Conservation (phyloP, 2,113 vertebrate genomes). For the Scopus umbretta region DNA sequence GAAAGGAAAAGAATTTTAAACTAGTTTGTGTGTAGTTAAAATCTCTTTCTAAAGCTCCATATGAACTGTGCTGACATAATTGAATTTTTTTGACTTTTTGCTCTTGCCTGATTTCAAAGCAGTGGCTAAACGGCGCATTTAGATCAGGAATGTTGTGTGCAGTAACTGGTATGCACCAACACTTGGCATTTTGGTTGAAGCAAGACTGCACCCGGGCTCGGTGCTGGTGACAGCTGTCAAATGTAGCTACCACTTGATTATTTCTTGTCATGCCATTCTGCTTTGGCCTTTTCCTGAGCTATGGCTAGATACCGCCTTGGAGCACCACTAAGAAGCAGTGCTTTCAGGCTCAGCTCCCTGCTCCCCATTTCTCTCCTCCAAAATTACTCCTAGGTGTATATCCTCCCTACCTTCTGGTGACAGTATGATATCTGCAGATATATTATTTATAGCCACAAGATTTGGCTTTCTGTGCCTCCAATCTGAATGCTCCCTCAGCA, state of each 20-base stretch:
- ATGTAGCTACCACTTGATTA: background rate
- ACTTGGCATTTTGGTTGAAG: background rate
- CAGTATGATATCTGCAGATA: background rate
- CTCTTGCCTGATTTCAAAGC: background rate
- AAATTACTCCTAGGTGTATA: background rate
- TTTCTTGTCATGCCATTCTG: background rate
- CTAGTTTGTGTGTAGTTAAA: background rate
- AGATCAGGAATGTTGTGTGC: background rate
- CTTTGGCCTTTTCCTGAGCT: background rate
- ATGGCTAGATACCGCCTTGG: background rate
- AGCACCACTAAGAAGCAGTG: background rate
- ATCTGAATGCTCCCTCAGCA: background rate
- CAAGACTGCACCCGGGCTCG: background rate
- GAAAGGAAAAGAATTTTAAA: background rate
- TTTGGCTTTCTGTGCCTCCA: background rate
- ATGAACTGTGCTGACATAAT: background rate
- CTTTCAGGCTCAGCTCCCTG: background rate
- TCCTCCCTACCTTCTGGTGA: background rate
- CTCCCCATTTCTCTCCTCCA: background rate
- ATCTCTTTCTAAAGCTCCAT: background rate
- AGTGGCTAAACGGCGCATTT: fast-evolving
- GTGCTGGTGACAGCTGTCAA: background rate
- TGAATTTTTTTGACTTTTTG: background rate
- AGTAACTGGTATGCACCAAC: background rate
- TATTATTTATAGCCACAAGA: background rate